Conservation (phyloP, 1,140 invertebrate species). For the Drosophila pachea region DNA sequence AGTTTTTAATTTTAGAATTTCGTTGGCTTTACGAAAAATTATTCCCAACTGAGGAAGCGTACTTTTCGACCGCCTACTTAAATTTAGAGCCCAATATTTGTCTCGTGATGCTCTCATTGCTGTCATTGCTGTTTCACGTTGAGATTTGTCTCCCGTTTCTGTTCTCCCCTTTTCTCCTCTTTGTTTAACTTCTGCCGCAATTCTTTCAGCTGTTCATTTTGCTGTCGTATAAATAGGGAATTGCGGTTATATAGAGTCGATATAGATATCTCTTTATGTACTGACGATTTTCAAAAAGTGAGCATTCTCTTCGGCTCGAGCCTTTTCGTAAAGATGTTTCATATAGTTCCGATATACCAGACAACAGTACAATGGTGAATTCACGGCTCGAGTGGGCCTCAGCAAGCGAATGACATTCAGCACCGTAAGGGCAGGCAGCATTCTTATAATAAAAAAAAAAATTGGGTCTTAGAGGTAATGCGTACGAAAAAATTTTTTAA, state of each 20-base stretch:
- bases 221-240: not conserved
- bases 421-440: not conserved
- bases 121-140: not conserved
- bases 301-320: slow-evolving; percentile 17
- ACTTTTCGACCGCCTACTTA: slow-evolving; percentile 1
- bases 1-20: not conserved
- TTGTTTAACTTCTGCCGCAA: not conserved
- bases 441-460: not conserved
- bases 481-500: not conserved
- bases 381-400: not conserved
- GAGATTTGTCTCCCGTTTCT: not conserved
- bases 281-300: slow-evolving; percentile 32
- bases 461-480: not conserved
- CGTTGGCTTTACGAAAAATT: not conserved
- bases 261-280: not conserved
- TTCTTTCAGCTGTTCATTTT: slow-evolving; percentile 3
- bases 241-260: not conserved
- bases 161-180: not conserved
- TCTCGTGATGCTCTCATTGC: too few relatives aligned
- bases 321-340: slow-evolving; percentile 9
- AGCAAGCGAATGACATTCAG: not conserved
- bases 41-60: too few relatives aligned
- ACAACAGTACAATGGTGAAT: not conserved
- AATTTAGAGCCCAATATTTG: too few relatives aligned
- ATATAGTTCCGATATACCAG: not conserved